These are phyloP conservation scores for Sebastes miniatus DNA, from an alignment of 2,797 vertebrate species.

Conservation along the genomic window DNA sequence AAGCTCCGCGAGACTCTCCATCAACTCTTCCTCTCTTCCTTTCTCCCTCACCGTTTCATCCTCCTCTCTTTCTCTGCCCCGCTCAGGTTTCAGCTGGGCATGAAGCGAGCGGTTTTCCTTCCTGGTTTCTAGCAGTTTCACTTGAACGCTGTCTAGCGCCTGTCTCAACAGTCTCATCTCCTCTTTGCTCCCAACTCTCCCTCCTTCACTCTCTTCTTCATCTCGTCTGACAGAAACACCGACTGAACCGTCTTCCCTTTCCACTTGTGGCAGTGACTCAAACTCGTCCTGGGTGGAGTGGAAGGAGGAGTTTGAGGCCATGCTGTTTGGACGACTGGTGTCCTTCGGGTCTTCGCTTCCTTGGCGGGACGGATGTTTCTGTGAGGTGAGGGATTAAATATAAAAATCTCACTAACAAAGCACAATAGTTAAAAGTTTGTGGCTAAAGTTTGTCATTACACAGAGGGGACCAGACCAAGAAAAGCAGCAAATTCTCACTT, in stretches of 20 bases:
- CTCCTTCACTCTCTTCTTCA: slow-evolving; percentile 42
- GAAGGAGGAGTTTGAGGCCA: slow-evolving; percentile 84
- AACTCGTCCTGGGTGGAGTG: slow-evolving; percentile 86
- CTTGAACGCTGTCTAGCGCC: slow-evolving; percentile 82
- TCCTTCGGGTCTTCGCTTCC: slow-evolving; percentile 72
- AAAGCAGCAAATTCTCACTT: not conserved
- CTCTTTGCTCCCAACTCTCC: slow-evolving; percentile 57
- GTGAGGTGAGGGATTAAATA: not conserved
- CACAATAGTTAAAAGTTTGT: not conserved
- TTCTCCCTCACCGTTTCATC: slow-evolving; percentile 71
- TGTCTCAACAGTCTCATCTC: slow-evolving; percentile 83
- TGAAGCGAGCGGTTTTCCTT: slow-evolving; percentile 83
- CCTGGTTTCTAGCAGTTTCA: slow-evolving; percentile 84
- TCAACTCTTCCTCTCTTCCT: slow-evolving; percentile 72
- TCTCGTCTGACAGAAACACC: slow-evolving; percentile 22
- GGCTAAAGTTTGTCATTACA: not conserved
- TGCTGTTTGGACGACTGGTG: slow-evolving; percentile 78
- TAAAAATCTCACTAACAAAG: not conserved
- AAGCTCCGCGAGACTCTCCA: slow-evolving; percentile 87
- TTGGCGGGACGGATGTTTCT: slow-evolving; percentile 76
- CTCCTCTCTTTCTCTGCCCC: slow-evolving; percentile 61
- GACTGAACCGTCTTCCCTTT: slow-evolving; percentile 43
- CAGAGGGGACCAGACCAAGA: not conserved
- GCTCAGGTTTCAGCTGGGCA: slow-evolving; percentile 77
- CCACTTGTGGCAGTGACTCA: slow-evolving; percentile 65